Base-by-base conservation (phyloP, 2,113 vertebrate genomes). In the Charina bottae region DNA sequence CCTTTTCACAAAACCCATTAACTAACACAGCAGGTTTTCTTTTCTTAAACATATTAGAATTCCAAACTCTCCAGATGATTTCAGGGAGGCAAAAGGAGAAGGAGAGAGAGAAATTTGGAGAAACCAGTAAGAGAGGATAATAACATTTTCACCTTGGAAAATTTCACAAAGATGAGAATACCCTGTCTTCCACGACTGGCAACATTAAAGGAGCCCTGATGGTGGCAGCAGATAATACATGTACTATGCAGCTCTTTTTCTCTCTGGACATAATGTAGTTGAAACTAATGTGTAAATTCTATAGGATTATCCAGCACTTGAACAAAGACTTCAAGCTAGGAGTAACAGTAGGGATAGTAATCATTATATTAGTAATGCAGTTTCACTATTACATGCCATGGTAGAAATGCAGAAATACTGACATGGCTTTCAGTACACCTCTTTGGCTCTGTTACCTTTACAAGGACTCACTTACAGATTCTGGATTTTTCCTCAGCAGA, bases 1-100 rank as follows among this genome's bases (percentile, higher is more conserved):
- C 26, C 62, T 86, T 87, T 83, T 42, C 54, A 83, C 68, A 88
- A 24, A 87, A 92, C 90, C 91, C 21, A 64, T 92, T 93, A 92
- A 83, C 13, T 91, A 2, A 10, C 83, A 1, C 83, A 49, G 15
- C 0, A 68, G 2, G 49, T 89, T 85, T 85, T 58, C 1, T 90
- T 93, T 94, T 91, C 58, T 90, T 21, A 87, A 93, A 28, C 0
- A 90, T 90, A 86, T 56, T 78, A 46, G 84, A 10, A 28, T 89
- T 49, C 19, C 33, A 90, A 88, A 92, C 42, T 72, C 64, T 49
- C 1, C 19, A 88, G 1, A 56, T 83, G 68, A 85, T 28, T 37
- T 0, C 10, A 26, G 42, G 7, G 2, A 19, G 37, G 12, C 62
- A 62, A 53, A 54, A 60, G 62, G 19, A 60, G 49, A n/a, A 9